Conservation (phyloP, 2,113 vertebrate genomes). For the Talpa occidentalis region DNA sequence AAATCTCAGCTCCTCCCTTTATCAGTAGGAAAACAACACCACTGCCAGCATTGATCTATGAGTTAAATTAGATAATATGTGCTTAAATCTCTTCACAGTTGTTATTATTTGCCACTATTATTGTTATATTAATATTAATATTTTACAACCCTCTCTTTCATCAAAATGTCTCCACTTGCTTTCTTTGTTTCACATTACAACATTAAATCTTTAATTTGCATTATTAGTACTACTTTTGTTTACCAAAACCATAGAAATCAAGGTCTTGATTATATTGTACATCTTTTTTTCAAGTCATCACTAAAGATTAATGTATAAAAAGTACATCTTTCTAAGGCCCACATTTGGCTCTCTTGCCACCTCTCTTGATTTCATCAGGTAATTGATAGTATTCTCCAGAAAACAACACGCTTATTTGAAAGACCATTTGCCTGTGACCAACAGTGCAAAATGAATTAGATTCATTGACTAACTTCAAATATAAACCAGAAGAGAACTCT, state of each 20-base stretch:
- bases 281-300: neutral
- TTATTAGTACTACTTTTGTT: neutral
- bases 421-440: conserved; percentile 22
- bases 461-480: neutral
- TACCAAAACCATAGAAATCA: neutral
- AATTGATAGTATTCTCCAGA: neutral
- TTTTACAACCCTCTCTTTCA: neutral
- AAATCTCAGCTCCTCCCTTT: neutral
- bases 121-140: neutral
- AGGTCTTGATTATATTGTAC: neutral
- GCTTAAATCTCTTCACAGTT: neutral
- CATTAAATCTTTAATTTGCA: neutral
- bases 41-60: neutral
- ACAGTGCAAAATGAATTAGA: neutral
- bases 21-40: neutral
- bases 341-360: neutral
- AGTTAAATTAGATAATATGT: neutral
- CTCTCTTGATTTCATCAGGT: neutral
- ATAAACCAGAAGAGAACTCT: neutral
- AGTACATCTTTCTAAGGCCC: neutral
- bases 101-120: neutral
- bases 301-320: neutral
- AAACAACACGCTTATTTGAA: neutral
- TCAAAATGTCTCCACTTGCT: conserved; percentile 1
- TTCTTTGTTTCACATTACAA: neutral